These are phyloP conservation scores for Phrynocephalus guinanensis DNA, from an alignment of 2,797 vertebrate species.

Conservation along the genomic window DNA sequence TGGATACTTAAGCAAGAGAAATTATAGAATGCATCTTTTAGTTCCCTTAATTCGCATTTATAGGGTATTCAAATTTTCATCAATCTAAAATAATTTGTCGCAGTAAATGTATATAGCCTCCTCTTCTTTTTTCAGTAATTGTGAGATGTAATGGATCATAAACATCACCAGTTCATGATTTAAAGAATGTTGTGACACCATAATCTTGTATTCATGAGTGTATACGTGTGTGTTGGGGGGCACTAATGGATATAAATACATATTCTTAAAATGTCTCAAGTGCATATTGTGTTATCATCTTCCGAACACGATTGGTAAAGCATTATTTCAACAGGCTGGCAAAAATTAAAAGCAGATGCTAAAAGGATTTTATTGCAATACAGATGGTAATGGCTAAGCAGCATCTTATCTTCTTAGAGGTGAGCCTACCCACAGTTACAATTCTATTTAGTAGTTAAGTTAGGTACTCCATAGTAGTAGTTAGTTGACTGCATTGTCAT, in stretches of 20 bases:
- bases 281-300: conserved; percentile 50
- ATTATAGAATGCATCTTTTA: background rate
- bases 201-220: conserved; percentile 14
- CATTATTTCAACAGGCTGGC: conserved; percentile 31
- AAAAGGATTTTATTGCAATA: conserved; percentile 35
- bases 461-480: background rate
- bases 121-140: conserved; percentile 23
- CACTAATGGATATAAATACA: conserved; percentile 40
- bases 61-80: conserved; percentile 29
- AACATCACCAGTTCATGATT: conserved; percentile 19
- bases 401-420: conserved; percentile 12
- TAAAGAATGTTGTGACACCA: conserved; percentile 45
- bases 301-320: conserved; percentile 45
- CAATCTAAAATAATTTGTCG: conserved; percentile 32
- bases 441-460: conserved; percentile 25
- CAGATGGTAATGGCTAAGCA: background rate
- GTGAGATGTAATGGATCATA: conserved; percentile 32
- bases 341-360: conserved; percentile 46
- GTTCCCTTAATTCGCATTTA: conserved; percentile 37
- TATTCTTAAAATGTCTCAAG: conserved; percentile 30
- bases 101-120: conserved; percentile 16
- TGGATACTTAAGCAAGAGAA: background rate
- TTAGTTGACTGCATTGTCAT: background rate
- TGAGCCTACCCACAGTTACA: conserved; percentile 27
- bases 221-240: background rate